These are phyloP conservation scores for Paradisaea rubra DNA, from an alignment of 2,113 vertebrate species.

Conservation along the genomic window DNA sequence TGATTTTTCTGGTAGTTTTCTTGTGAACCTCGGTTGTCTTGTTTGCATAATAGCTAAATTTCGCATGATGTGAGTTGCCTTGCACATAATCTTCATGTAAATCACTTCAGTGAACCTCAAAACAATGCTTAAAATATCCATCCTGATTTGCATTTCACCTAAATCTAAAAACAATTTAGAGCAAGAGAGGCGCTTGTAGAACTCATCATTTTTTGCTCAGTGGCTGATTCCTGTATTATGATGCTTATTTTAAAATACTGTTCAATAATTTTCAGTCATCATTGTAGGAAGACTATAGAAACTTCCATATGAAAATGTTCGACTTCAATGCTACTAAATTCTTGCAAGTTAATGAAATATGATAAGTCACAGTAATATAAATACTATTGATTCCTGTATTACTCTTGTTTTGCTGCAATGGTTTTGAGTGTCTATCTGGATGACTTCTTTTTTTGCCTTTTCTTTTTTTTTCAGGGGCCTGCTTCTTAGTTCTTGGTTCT, in stretches of 20 bases:
- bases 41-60: not conserved
- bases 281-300: not conserved
- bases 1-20: not conserved
- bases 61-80: not conserved
- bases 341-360: not conserved
- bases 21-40: not conserved
- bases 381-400: not conserved
- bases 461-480: not conserved
- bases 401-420: not conserved
- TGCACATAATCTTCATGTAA: not conserved
- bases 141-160: not conserved
- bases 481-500: not conserved
- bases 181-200: not conserved
- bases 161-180: not conserved
- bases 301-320: not conserved
- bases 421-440: not conserved
- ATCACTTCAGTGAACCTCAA: not conserved
- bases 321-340: not conserved
- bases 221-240: not conserved
- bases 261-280: not conserved
- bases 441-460: not conserved
- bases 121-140: not conserved
- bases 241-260: not conserved
- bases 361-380: not conserved
- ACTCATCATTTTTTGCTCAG: not conserved